Evolutionary conservation across 2,888 invertebrate species (phyloP).

Genomic region (Macaria notata): DNA sequence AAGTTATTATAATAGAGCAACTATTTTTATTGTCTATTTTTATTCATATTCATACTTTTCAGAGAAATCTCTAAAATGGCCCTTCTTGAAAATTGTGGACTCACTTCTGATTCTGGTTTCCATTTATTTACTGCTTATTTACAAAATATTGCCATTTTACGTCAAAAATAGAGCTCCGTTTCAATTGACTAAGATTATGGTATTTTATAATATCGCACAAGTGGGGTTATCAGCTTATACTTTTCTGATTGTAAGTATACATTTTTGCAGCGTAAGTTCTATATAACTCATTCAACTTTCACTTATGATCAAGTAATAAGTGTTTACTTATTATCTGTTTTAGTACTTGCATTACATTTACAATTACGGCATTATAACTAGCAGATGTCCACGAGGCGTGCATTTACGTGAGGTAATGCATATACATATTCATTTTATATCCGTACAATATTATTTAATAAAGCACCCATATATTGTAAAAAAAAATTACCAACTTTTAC

Average conservation of each 20-base stretch:
- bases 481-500: no score
- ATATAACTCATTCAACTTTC: not conserved
- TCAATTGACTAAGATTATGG: not conserved
- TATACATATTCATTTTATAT: not conserved
- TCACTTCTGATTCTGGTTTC: no score
- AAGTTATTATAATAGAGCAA: no score
- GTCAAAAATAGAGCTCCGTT: not conserved
- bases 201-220: not conserved
- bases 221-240: not conserved
- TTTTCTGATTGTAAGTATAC: not conserved
- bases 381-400: not conserved
- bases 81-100: no score
- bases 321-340: not conserved
- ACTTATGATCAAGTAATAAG: not conserved
- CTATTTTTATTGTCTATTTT: no score
- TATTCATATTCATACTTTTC: no score
- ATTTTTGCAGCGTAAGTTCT: not conserved
- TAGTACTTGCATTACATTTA: constrained; percentile 2
- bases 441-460: no score
- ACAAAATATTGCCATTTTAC: not conserved
- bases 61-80: no score
- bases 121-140: no score
- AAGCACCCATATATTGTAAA: no score
- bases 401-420: not conserved
- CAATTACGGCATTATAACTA: not conserved